Evolutionary conservation across 64 coral and sea anemone species (phyloP).

Genomic region (Hydrozoanthus tunicans): DNA sequence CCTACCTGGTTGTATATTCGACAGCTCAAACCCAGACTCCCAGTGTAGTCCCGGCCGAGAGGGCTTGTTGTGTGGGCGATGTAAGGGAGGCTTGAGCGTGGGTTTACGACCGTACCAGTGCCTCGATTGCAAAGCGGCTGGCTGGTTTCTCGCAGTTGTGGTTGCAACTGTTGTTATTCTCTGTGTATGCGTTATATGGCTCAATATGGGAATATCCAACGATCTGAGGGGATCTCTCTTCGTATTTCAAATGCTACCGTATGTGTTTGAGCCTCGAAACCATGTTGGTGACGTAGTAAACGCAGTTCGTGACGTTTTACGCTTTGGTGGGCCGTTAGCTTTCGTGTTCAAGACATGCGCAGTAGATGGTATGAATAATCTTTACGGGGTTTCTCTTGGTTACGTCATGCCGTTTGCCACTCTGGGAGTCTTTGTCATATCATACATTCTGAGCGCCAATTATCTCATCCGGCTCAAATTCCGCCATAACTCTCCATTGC

Average conservation of each 20-base stretch:
- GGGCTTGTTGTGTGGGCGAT: conserved; percentile 25
- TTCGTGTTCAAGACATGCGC: conserved; percentile 67
- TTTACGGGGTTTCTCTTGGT: conserved; percentile 54
- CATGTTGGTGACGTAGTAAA: conserved; percentile 50
- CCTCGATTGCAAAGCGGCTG: conserved; percentile 46
- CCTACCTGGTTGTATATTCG: conserved; percentile 45
- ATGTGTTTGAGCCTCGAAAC: conserved; percentile 67
- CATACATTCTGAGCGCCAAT: conserved; percentile 76
- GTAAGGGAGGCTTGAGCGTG: conserved; percentile 17
- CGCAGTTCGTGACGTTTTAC: conserved; percentile 52
- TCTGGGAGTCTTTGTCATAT: conserved; percentile 64
- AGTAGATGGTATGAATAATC: conserved; percentile 76
- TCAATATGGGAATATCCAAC: conserved; percentile 86
- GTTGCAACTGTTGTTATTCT: conserved; percentile 47
- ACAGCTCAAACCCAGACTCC: conserved; percentile 32
- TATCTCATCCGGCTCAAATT: conserved; percentile 73
- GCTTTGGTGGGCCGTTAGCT: conserved; percentile 75
- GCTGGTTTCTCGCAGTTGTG: conserved; percentile 64
- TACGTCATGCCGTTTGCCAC: conserved; percentile 72
- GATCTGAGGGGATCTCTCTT: conserved; percentile 87
- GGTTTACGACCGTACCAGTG: conserved; percentile 54
- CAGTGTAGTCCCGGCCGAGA: conserved; percentile 21
- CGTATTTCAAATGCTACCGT: conserved; percentile 89
- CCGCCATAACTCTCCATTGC: conserved; percentile 68
- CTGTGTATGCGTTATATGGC: conserved; percentile 65